phyloP scores from a whole-genome alignment of 2,888 invertebrate genomes.

The Nephrotoma guestfalica region DNA sequence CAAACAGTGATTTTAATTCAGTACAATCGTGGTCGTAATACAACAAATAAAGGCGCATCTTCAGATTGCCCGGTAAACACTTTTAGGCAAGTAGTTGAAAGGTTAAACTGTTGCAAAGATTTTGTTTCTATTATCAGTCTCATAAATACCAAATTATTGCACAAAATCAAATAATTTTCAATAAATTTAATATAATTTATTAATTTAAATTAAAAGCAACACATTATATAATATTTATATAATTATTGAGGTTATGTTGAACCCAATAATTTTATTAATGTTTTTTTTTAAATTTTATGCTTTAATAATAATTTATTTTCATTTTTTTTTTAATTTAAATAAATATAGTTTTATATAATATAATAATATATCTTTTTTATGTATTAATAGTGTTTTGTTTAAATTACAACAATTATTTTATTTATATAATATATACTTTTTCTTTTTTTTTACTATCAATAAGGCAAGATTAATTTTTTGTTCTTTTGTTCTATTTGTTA shows the following conservation, averaged over 20 bases:
- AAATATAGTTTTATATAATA: not conserved
- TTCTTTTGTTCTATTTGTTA: not conserved
- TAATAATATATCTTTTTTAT: not conserved
- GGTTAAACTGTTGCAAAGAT: too few species aligned
- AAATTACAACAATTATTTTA: not conserved
- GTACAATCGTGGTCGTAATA: too few species aligned
- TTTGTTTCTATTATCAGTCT: too few species aligned
- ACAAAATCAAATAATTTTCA: not conserved
- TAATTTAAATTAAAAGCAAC: not conserved
- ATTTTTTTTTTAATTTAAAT: not conserved
- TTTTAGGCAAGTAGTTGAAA: too few species aligned
- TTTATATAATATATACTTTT: not conserved
- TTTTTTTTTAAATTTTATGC: not conserved
- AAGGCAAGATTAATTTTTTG: not conserved
- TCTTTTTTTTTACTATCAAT: not conserved
- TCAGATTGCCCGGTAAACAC: too few species aligned
- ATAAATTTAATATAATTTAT: not conserved
- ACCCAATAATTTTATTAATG: not conserved
- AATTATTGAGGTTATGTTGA: not conserved
- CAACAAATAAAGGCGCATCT: too few species aligned
- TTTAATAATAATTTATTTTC: not conserved
- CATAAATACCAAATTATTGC: too few species aligned
- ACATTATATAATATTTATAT: not conserved
- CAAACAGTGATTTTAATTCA: too few species aligned
- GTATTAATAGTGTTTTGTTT: not conserved